Evolutionary conservation across 2,113 vertebrate species (phyloP), one percentile per base, ranked within the genome.

Genomic region (Dryoscopus gambensis): DNA sequence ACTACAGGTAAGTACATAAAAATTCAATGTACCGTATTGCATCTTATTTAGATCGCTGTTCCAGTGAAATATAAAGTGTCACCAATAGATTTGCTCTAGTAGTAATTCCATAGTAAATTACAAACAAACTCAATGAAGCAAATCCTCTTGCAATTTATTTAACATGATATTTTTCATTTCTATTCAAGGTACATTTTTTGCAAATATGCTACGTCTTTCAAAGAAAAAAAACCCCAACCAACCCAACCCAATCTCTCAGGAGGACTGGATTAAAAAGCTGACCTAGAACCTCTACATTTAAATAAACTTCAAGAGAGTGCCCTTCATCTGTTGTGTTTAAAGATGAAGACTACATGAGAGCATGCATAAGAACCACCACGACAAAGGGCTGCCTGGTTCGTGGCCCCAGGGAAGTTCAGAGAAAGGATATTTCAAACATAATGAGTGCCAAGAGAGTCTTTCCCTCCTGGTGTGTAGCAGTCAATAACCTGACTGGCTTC

Each of bases 1-100:
- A 57, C 73, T 77, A 40, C 86, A 95, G 93, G 91, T 90, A 95
- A 74, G 90, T 92, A 89, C 91, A 92, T 97, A 97, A 96, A 97
- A 95, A 95, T 62, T 75, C 80, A 91, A 21, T 71, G 56, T 80
- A 56, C 70, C 62, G 20, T 60, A 93, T 81, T 95, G 86, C 77
- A 89, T 92, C 88, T 91, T 90, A 80, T 97, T 96, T 94, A 89
- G 89, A 92, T 93, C 0, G 0, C 69, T 77, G 33, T 84, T 70
- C 76, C 71, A 71, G 46, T 80, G 84, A 95, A 95, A 94, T 88
- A 89, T 71, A 88, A 93, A 95, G 60, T 88, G 76, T 89, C 80
- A 87, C 67, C 21, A 6, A 67, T 24, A 93, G 71, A 88, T 84
- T 86, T 89, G 74, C 87, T 94, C 79, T 90, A 53, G 59, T 80